Percentiles rank a stretch among this genome's conserved stretches.
Evolutionary conservation across 37 sponge, comb jelly and placozoan genomes (phyloP).

Genomic region (Mnemiopsis leidyi): DNA sequence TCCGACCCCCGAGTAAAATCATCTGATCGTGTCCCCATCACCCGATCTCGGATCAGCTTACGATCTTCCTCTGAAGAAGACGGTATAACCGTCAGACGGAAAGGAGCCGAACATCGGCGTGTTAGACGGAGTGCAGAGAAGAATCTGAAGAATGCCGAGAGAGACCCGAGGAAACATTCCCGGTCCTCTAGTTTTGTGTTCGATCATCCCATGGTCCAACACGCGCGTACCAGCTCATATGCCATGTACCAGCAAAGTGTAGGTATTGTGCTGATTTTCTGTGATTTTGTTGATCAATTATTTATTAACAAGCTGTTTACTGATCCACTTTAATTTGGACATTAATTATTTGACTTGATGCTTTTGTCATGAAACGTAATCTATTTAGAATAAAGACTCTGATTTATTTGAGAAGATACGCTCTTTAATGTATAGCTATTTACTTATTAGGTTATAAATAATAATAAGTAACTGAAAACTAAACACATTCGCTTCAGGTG

Average conservation of each 20-base stretch:
- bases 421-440: too few species aligned
- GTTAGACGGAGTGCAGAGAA: neutral
- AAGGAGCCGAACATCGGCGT: neutral
- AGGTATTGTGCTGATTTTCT: neutral
- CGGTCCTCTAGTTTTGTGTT: slow-evolving; percentile 8
- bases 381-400: too few species aligned
- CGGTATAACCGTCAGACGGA: neutral
- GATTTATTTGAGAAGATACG: too few species aligned
- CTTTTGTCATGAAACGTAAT: too few species aligned
- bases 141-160: too few species aligned
- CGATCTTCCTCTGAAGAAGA: neutral
- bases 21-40: neutral
- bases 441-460: too few species aligned
- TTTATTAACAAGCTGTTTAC: neutral
- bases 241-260: slow-evolving; percentile 52
- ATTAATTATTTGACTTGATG: too few species aligned
- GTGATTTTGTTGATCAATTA: neutral
- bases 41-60: neutral
- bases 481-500: neutral
- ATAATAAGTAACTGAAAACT: too few species aligned
- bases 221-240: slow-evolving; percentile 3
- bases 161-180: neutral
- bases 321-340: neutral
- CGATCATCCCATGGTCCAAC: slow-evolving; percentile 16
- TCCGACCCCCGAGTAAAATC: neutral